phyloP scores from a whole-genome alignment of 2,797 vertebrate species.

The Hydrocynus forskahlii region DNA sequence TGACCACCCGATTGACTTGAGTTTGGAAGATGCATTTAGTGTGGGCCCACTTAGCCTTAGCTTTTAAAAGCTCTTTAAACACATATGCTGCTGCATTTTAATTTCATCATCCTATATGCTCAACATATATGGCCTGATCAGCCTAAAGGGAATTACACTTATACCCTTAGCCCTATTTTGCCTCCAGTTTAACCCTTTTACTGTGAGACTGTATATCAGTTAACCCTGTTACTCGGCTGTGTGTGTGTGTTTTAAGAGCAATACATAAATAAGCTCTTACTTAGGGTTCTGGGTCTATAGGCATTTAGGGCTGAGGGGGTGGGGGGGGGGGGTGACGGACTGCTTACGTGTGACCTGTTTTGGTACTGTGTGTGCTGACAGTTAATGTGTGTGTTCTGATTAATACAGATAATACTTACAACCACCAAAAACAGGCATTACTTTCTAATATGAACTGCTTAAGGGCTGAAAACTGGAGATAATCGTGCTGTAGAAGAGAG shows the following conservation, averaged over 20 bases:
- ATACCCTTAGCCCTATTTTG: conserved; percentile 1
- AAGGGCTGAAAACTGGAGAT: conserved; percentile 73
- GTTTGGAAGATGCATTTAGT: not conserved
- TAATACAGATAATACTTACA: conserved; percentile 78
- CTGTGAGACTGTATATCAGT: not conserved
- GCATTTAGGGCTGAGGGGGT: not conserved
- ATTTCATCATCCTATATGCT: not conserved
- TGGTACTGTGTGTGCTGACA: not conserved
- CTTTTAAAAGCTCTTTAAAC: conserved; percentile 10
- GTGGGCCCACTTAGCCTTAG: not conserved
- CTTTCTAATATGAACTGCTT: conserved; percentile 74
- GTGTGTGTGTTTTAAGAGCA: conserved; percentile 45
- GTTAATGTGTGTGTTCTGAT: conserved; percentile 63
- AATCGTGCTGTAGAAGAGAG: conserved; percentile 64
- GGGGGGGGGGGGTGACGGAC: not conserved
- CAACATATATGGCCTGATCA: conserved; percentile 6
- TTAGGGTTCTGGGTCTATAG: not conserved
- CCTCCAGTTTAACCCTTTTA: conserved; percentile 37
- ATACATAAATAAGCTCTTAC: not conserved
- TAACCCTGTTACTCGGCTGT: conserved; percentile 1
- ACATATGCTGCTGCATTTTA: conserved; percentile 11
- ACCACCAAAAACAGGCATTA: conserved; percentile 75
- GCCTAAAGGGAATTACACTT: not conserved
- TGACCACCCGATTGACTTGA: not conserved
- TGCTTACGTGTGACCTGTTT: not conserved